Conservation (phyloP, 2,888 invertebrate genomes). For the Prenolepis imparis region DNA sequence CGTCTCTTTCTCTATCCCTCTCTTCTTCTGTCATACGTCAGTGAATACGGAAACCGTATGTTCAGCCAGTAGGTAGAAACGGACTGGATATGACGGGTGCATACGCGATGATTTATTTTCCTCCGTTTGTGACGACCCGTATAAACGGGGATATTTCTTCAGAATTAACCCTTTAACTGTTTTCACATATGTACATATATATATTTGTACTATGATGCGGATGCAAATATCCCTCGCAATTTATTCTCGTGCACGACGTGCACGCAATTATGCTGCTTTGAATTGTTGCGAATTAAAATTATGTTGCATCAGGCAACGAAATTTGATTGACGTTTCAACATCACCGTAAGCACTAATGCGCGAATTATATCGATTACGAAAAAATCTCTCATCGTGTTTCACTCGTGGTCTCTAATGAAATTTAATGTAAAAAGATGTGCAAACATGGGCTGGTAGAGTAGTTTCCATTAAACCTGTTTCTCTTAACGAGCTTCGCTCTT, state of each 20-base stretch:
- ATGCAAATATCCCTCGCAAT: neutral
- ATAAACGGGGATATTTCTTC: conserved; percentile 20
- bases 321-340: conserved; percentile 29
- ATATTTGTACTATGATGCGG: neutral
- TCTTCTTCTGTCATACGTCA: neutral
- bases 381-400: neutral
- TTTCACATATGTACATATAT: neutral
- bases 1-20: neutral
- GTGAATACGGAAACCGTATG: neutral
- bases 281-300: neutral
- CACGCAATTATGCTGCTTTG: neutral
- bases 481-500: neutral
- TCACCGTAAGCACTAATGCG: neutral
- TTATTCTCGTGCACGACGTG: neutral
- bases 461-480: conserved; percentile 18
- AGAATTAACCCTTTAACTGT: conserved; percentile 5
- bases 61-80: neutral
- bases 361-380: conserved; percentile 5
- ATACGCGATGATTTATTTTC: conserved; percentile 19
- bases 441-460: neutral
- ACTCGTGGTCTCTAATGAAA: neutral
- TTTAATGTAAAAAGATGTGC: neutral
- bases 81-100: neutral
- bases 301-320: neutral
- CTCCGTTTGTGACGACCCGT: neutral